Evolutionary conservation across 2,113 vertebrate species (phyloP).

Genomic region (Limanda limanda): DNA sequence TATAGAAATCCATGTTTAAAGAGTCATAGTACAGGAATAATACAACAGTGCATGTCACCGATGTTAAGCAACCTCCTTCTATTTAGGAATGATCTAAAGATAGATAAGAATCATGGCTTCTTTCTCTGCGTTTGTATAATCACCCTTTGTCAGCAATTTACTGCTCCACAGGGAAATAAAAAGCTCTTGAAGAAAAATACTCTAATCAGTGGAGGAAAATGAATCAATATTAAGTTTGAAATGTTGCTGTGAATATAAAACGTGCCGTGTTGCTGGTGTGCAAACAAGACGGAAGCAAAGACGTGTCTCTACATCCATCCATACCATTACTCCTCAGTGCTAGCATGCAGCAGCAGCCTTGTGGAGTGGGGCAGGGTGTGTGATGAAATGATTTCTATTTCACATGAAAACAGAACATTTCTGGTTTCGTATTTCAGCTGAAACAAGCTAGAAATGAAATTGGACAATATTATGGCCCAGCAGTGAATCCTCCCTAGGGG

Average conservation of each 20-base stretch:
- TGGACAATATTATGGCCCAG: background rate
- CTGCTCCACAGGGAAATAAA: constrained; percentile 69
- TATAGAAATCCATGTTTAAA: constrained; percentile 5
- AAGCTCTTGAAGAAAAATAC: constrained; percentile 57
- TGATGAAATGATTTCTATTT: constrained; percentile 7
- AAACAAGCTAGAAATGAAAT: background rate
- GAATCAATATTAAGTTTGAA: constrained; percentile 59
- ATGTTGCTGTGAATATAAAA: constrained; percentile 39
- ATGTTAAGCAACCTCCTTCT: constrained; percentile 5
- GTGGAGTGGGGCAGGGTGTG: background rate
- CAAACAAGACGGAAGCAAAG: constrained; percentile 6
- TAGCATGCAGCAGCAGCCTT: background rate
- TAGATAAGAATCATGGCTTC: constrained; percentile 13
- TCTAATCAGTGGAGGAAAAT: constrained; percentile 64
- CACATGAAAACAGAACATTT: background rate
- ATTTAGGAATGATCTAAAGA: constrained; percentile 51
- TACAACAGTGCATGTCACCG: constrained; percentile 6
- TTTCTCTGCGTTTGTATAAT: constrained; percentile 40
- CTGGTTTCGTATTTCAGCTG: background rate
- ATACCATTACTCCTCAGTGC: background rate
- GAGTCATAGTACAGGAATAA: background rate
- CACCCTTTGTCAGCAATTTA: constrained; percentile 59
- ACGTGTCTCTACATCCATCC: constrained; percentile 5
- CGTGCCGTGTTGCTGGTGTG: background rate
- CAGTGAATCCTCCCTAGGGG: background rate